Evolutionary conservation across 2,888 invertebrate species (phyloP), one percentile per base, ranked within the genome.

Genomic region (Tromatobia lineatoria): DNA sequence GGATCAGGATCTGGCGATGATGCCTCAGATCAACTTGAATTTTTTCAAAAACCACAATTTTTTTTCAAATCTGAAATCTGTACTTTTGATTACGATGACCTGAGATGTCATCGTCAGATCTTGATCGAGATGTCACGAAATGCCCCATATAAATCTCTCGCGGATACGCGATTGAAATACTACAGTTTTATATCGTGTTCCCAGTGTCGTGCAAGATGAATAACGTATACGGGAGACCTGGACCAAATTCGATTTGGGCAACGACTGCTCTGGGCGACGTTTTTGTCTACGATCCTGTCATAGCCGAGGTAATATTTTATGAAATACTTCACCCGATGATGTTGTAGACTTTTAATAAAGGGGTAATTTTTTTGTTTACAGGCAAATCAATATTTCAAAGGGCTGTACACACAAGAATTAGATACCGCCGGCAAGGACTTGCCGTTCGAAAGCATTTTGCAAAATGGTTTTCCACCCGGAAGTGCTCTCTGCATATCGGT

Each of bases 191-290:
- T 57, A 15, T 7, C 1, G 10, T 42, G 7, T 64, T 64, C 89
- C 73, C 88, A 94, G 97, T 97, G 11, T 96, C 96, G 91, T 96
- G 96, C 88, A 96, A 96, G 94, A 95, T 97, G 82, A 96, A 97
- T 93, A 96, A 95, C 82, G 94, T 96, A 13, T 95, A 95, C 92
- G 96, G 96, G 3, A 95, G 95, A 89, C 97, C 98, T 23, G 96
- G 96, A 34, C 94, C 95, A 54, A 96, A 96, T 91, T 96, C 97
- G 23, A 95, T 97, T 83, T 98, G 98, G 98, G 95, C 96, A 10
- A 95, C 97, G 0, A 97, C 97, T 57, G 95, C 95, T 82, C 94
- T 97, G 86, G 98, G 98, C 7, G 98, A 98, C 93, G 95, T 98
- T 66, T 96, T 97, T 88, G 96, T 97, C 52, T 97, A 97, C 94